Percentiles rank a stretch among this genome's conserved stretches.
Conservation (phyloP, 2,797 vertebrate genomes). For the Coregonus sp. region DNA sequence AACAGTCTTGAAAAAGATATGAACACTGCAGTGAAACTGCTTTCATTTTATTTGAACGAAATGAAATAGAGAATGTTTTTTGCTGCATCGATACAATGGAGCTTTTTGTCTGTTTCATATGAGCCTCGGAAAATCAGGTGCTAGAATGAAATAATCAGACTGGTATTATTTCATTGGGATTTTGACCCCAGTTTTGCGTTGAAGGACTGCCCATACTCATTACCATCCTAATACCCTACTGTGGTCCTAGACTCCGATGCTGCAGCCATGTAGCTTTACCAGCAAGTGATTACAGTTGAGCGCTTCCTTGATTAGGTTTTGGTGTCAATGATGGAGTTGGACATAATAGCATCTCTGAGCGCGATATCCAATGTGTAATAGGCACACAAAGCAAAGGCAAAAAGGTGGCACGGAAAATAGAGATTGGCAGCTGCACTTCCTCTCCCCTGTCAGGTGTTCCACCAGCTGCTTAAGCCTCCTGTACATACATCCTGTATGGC, state of each 20-base stretch:
- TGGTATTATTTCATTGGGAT: background rate
- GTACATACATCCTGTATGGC: conserved; percentile 22
- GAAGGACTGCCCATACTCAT: conserved; percentile 9
- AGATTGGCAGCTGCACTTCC: conserved; percentile 17
- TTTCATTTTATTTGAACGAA: background rate
- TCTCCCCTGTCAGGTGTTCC: conserved; percentile 45
- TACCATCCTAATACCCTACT: conserved; percentile 1
- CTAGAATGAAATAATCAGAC: conserved; percentile 2
- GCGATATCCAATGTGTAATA: conserved; percentile 47
- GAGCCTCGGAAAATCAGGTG: conserved; percentile 8
- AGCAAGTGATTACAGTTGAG: conserved; percentile 51
- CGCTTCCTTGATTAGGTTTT: conserved; percentile 47
- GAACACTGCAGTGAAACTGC: background rate
- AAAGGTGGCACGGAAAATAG: conserved; percentile 37
- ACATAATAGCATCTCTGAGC: conserved; percentile 55
- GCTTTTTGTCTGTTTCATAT: background rate
- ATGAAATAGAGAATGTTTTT: background rate
- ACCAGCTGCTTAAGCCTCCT: conserved; percentile 14
- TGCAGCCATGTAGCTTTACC: conserved; percentile 34
- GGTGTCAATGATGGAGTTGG: conserved; percentile 47
- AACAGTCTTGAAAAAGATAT: background rate
- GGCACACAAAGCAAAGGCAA: conserved; percentile 37
- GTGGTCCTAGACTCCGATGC: conserved; percentile 26
- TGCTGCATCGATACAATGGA: background rate
- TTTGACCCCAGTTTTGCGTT: background rate